A percentile compares a stretch with the other conserved stretches of the same genome.
These are phyloP conservation scores for Coendou prehensilis DNA, from an alignment of 2,797 vertebrate genomes.

Conservation along the genomic window DNA sequence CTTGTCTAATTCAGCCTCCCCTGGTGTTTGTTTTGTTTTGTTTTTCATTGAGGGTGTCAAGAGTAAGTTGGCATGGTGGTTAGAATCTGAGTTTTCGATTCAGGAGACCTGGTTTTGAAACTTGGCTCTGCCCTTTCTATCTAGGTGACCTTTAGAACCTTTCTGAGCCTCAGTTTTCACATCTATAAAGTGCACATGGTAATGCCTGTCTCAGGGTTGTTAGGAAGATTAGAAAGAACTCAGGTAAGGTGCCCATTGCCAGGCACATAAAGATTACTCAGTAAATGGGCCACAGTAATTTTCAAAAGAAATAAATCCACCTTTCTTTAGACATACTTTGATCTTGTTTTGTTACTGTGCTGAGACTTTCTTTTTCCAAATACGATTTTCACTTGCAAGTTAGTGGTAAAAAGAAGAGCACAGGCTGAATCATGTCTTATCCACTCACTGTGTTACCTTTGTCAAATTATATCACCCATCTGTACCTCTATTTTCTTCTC, in stretches of 20 bases:
- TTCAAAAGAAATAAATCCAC: not conserved
- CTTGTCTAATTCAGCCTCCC: not conserved
- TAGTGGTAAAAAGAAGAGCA: not conserved
- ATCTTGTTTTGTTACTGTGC: conserved; percentile 18
- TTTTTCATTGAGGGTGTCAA: conserved; percentile 38
- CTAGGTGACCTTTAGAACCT: not conserved
- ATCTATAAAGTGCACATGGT: not conserved
- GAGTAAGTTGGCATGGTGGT: not conserved
- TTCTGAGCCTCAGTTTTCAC: conserved; percentile 10
- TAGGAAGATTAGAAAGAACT: conserved; percentile 38
- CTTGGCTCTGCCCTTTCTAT: conserved; percentile 34
- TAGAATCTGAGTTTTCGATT: conserved; percentile 25
- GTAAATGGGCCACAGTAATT: not conserved
- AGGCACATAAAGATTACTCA: not conserved
- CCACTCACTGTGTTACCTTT: not conserved
- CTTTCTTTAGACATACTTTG: conserved; percentile 41
- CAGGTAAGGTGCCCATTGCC: not conserved
- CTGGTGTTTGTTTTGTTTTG: conserved; percentile 21
- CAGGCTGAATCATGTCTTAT: not conserved
- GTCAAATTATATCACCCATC: conserved; percentile 24
- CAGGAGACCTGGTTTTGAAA: conserved; percentile 50
- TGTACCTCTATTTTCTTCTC: conserved; percentile 36
- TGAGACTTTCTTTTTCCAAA: conserved; percentile 26
- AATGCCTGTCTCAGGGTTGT: not conserved
- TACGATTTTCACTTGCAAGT: conserved; percentile 12